Conservation (phyloP, 37 sponge, comb jelly and placozoan species). For the Axinella damicornis region DNA sequence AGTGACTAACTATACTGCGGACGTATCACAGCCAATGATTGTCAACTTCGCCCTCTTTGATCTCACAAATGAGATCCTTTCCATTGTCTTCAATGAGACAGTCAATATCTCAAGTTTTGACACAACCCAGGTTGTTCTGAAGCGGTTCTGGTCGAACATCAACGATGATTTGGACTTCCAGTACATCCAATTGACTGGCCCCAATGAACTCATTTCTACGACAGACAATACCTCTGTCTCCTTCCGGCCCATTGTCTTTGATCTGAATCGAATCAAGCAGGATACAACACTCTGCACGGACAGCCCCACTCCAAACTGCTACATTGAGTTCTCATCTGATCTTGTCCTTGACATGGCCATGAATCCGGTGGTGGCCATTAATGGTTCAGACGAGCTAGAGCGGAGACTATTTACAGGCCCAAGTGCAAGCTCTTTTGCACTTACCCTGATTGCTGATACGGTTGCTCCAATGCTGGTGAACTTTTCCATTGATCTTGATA, state of each 20-base stretch:
- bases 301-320: conserved; percentile 52
- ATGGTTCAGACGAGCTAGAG: background rate
- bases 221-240: conserved; percentile 54
- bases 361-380: conserved; percentile 54
- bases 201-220: conserved; percentile 42
- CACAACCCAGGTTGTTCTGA: conserved; percentile 57
- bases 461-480: conserved; percentile 74
- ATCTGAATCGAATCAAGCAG: conserved; percentile 80
- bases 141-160: conserved; percentile 54
- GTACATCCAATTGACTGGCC: conserved; percentile 68
- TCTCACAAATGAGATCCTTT: conserved; percentile 73
- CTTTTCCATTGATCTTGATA: conserved; percentile 80
- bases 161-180: background rate
- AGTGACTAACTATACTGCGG: conserved; percentile 60
- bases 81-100: conserved; percentile 85
- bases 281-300: conserved; percentile 57
- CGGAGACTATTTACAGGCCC: background rate
- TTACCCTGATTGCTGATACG: conserved; percentile 41
- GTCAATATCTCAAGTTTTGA: conserved; percentile 82
- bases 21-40: conserved; percentile 65
- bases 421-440: background rate
- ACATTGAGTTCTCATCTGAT: conserved; percentile 48
- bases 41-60: conserved; percentile 72
- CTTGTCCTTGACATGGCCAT: conserved; percentile 81
- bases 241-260: conserved; percentile 61